Evolutionary conservation across 1,140 invertebrate genomes (phyloP).

Genomic region (Papilio aristodemus): DNA sequence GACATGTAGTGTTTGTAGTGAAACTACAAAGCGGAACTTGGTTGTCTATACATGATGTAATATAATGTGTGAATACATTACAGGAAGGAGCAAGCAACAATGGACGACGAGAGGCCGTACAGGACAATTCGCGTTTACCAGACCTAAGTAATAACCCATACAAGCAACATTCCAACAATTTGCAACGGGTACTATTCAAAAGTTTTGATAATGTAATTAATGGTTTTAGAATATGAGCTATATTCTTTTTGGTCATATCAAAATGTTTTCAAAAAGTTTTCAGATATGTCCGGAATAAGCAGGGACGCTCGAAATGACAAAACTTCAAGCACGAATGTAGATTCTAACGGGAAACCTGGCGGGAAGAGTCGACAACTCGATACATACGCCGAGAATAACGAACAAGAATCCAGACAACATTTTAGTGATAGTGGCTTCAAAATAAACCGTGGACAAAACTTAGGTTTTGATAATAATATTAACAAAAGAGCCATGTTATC

Average conservation of each 20-base stretch:
- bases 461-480: slow-evolving; percentile 24
- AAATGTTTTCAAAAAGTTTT: slow-evolving; percentile 20
- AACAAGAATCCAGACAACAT: slow-evolving; percentile 19
- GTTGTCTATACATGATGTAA: too few species aligned
- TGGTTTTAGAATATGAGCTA: slow-evolving; percentile 7
- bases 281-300: slow-evolving; percentile 25
- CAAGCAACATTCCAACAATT: not conserved
- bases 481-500: slow-evolving; percentile 29
- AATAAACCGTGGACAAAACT: slow-evolving; percentile 18
- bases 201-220: slow-evolving; percentile 27
- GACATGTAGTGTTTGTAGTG: too few species aligned
- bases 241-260: not conserved
- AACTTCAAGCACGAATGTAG: slow-evolving; percentile 23
- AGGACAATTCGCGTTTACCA: slow-evolving; percentile 17
- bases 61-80: not conserved
- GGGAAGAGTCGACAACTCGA: slow-evolving; percentile 11
- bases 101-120: slow-evolving; percentile 8
- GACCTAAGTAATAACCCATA: slow-evolving; percentile 26
- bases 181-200: not conserved
- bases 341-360: not conserved
- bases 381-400: slow-evolving; percentile 18
- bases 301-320: slow-evolving; percentile 28
- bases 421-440: slow-evolving; percentile 20
- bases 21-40: too few species aligned
- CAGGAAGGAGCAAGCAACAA: not conserved